phyloP scores from a whole-genome alignment of 2,113 vertebrate genomes.

The Cyprinodon tularosa region DNA sequence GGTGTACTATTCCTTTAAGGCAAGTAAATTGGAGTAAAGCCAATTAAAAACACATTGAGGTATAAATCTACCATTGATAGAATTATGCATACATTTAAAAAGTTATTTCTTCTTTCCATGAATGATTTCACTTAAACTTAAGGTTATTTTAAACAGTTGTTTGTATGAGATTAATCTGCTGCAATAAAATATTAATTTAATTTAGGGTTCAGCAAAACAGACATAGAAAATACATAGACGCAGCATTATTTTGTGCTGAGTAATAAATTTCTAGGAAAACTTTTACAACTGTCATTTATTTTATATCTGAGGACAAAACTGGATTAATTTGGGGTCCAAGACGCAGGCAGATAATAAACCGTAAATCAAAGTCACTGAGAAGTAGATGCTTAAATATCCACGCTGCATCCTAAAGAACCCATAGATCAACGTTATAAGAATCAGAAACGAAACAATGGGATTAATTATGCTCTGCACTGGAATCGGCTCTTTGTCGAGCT shows the following conservation, averaged over 20 bases:
- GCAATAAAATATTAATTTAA: not conserved
- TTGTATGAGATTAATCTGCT: not conserved
- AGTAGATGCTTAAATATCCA: not conserved
- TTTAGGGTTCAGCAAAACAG: no score
- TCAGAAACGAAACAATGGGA: not conserved
- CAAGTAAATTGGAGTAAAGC: no score
- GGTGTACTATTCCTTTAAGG: no score
- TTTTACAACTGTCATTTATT: not conserved
- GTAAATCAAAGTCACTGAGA: not conserved
- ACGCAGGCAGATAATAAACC: not conserved
- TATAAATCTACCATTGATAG: no score
- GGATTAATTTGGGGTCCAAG: slow-evolving; percentile 1
- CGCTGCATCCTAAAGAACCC: not conserved
- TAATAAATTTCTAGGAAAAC: not conserved
- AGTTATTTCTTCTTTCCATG: not conserved
- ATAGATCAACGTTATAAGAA: not conserved
- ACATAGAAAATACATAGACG: no score
- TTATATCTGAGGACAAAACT: not conserved
- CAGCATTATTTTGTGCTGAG: not conserved
- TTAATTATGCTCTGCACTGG: not conserved
- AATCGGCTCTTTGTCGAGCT: not conserved
- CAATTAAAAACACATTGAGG: no score
- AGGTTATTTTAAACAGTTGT: not conserved
- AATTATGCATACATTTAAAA: no score
- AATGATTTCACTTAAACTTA: not conserved